Conservation (phyloP, 2,113 vertebrate species). For the Callaeas wilsoni region DNA sequence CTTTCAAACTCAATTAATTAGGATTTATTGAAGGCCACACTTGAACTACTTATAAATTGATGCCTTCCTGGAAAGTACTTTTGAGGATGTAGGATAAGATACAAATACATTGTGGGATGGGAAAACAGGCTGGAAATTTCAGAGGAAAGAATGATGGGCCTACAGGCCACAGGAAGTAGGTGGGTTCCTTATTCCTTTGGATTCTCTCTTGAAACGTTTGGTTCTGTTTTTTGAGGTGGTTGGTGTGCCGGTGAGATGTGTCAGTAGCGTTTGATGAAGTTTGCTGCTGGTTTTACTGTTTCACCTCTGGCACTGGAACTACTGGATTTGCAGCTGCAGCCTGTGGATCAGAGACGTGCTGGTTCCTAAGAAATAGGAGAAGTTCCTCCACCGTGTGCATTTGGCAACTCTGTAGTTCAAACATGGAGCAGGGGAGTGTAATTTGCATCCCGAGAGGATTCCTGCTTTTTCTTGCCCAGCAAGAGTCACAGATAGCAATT, state of each 20-base stretch:
- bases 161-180: neutral
- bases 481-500: neutral
- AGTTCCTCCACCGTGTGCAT: neutral
- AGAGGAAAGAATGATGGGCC: neutral
- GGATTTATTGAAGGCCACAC: neutral
- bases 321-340: neutral
- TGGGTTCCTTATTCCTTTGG: neutral
- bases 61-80: conserved; percentile 10
- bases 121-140: neutral
- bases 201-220: neutral
- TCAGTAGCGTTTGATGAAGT: neutral
- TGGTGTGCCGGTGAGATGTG: neutral
- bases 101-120: neutral
- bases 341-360: neutral
- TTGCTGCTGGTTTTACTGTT: neutral
- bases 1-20: neutral
- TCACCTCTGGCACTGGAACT: neutral
- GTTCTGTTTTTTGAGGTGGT: neutral
- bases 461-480: neutral
- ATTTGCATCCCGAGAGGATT: neutral
- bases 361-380: neutral
- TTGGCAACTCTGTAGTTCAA: neutral
- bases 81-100: neutral
- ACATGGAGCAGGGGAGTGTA: neutral
- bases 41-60: neutral